phyloP scores from a whole-genome alignment of 2,888 invertebrate genomes.

The Ypsolopha sequella region DNA sequence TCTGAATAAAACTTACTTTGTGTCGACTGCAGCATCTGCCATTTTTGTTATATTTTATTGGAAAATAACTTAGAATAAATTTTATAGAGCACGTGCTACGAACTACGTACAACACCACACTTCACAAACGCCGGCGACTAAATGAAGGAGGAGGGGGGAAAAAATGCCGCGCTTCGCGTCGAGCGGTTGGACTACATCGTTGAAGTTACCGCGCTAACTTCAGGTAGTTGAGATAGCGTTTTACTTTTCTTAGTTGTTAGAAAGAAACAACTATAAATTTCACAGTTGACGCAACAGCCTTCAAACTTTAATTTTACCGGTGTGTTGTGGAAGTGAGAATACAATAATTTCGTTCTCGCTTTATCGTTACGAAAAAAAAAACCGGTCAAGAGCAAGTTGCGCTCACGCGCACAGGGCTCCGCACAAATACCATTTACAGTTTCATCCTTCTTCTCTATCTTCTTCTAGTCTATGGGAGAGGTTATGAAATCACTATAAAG shows the following conservation, averaged over 20 bases:
- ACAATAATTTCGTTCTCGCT: not conserved
- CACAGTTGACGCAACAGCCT: slow-evolving; percentile 31
- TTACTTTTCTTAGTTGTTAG: slow-evolving; percentile 12
- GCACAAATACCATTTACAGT: too few species aligned
- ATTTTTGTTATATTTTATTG: slow-evolving; percentile 45
- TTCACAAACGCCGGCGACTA: slow-evolving; percentile 61
- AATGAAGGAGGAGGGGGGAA: slow-evolving; percentile 53
- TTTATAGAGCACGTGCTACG: slow-evolving; percentile 52
- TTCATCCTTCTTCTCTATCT: too few species aligned
- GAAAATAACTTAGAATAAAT: slow-evolving; percentile 27
- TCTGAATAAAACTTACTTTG: slow-evolving; percentile 68
- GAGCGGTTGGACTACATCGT: slow-evolving; percentile 30
- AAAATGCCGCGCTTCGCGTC: slow-evolving; percentile 48
- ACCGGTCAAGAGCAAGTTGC: too few species aligned
- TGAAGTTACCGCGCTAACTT: slow-evolving; percentile 43
- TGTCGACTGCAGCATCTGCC: slow-evolving; percentile 78
- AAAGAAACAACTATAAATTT: slow-evolving; percentile 29
- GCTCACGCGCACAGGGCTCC: too few species aligned
- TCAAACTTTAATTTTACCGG: slow-evolving; percentile 29
- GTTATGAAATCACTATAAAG: too few species aligned
- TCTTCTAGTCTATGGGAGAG: too few species aligned
- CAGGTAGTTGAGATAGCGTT: slow-evolving; percentile 25
- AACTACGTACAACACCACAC: slow-evolving; percentile 55
- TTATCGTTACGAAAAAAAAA: not conserved
- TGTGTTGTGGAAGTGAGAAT: slow-evolving; percentile 23